A percentile compares a stretch with the other conserved stretches of the same genome.
Conservation (phyloP, 2,113 vertebrate genomes). For the Vanacampus margaritifer region DNA sequence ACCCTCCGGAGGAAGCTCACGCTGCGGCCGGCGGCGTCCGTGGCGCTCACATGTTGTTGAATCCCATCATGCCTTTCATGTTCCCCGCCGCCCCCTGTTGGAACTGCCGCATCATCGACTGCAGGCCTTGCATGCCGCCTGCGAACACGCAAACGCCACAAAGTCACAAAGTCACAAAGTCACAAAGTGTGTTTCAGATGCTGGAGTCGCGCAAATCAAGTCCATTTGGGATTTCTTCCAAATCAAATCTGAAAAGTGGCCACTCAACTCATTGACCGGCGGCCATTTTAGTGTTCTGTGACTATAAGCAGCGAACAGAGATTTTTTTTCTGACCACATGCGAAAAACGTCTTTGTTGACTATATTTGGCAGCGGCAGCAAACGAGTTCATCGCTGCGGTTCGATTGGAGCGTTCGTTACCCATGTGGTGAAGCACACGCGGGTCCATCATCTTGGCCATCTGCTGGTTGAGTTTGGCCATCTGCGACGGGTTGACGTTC, state of each 20-base stretch:
- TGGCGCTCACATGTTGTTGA: slow-evolving; percentile 92
- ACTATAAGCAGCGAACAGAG: no score
- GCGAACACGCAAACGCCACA: neutral
- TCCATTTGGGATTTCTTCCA: no score
- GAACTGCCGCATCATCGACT: slow-evolving; percentile 99
- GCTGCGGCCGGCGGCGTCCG: neutral
- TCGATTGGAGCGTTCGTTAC: no score
- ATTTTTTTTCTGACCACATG: no score
- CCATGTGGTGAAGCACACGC: slow-evolving; percentile 98
- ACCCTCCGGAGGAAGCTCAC: neutral
- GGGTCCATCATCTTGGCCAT: slow-evolving; percentile 99
- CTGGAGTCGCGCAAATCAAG: no score
- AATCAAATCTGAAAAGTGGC: no score
- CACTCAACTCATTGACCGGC: no score
- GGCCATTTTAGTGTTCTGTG: neutral
- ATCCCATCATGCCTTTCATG: slow-evolving; percentile 99
- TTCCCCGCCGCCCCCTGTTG: slow-evolving; percentile 98
- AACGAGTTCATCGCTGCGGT: no score
- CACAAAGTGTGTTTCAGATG: no score
- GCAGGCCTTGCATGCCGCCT: slow-evolving; percentile 98
- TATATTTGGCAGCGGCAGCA: no score
- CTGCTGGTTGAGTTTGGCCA: slow-evolving; percentile 98
- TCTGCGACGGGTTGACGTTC: slow-evolving; percentile 96
- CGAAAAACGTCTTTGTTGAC: no score
- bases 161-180: no score